Evolutionary conservation across 2,113 vertebrate species (phyloP).

Genomic region (Enhydra lutris): DNA sequence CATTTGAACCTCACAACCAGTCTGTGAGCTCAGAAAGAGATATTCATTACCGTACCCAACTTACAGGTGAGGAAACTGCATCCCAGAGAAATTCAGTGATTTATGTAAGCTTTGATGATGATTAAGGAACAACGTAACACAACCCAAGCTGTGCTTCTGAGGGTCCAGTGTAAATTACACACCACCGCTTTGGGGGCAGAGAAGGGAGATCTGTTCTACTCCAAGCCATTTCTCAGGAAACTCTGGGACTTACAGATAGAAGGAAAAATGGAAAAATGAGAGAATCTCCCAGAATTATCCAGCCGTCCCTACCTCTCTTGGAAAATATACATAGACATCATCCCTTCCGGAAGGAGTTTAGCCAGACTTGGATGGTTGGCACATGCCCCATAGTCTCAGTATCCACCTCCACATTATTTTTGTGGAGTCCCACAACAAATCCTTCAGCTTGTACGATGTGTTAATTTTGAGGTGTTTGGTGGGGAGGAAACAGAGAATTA

Average conservation of each 20-base stretch:
- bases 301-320: not conserved
- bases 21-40: not conserved
- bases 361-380: not conserved
- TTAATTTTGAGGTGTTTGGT: not conserved
- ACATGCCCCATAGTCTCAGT: accelerated
- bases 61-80: not conserved
- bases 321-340: not conserved
- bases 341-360: not conserved
- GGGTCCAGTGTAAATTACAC: not conserved
- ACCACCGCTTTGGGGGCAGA: not conserved
- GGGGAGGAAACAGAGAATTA: not conserved
- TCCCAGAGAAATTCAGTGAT: not conserved
- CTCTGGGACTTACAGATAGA: not conserved
- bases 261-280: not conserved
- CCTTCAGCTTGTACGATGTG: not conserved
- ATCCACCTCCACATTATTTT: not conserved
- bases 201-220: not conserved
- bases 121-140: not conserved
- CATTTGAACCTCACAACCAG: not conserved
- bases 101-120: not conserved
- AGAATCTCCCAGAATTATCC: not conserved
- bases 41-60: not conserved
- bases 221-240: not conserved
- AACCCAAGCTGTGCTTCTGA: not conserved
- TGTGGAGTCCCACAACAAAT: not conserved